Percentiles rank a stretch among this genome's conserved stretches.
phyloP scores from a whole-genome alignment of 2,113 vertebrate genomes.

The Phyllostomus hastatus region DNA sequence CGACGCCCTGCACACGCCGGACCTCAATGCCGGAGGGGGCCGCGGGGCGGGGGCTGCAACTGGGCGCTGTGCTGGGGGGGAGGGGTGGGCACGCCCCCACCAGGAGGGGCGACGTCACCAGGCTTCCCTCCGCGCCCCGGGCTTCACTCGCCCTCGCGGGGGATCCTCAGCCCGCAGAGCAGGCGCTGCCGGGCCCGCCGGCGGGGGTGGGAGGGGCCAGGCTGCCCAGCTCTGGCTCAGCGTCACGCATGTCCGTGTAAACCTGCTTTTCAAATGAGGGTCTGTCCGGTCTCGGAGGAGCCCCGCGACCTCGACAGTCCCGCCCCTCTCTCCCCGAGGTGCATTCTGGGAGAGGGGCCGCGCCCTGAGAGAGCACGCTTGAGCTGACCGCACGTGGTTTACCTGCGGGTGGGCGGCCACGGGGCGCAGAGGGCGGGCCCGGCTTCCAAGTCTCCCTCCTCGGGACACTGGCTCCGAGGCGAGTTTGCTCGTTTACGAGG shows the following conservation, averaged over 20 bases:
- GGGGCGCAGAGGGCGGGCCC: no score
- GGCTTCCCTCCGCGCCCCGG: fast-evolving
- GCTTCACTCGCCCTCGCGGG: fast-evolving
- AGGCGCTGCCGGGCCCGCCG: not conserved
- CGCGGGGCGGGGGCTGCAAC: no score
- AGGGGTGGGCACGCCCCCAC: no score
- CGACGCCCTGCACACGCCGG: no score
- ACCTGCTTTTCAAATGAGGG: not conserved
- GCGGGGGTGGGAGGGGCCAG: no score
- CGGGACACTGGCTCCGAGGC: not conserved
- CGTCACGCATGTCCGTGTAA: not conserved
- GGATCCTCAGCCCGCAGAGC: no score
- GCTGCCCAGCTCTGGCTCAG: no score
- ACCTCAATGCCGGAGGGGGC: no score
- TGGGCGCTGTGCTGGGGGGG: no score
- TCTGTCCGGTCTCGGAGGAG: fast-evolving
- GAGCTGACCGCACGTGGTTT: not conserved
- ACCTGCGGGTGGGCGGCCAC: not conserved
- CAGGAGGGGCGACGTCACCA: fast-evolving
- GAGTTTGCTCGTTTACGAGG: not conserved
- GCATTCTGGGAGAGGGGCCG: not conserved
- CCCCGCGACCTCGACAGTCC: fast-evolving
- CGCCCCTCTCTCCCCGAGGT: not conserved
- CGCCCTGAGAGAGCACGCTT: not conserved
- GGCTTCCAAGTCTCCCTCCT: not conserved